Percentiles rank a stretch among this genome's conserved stretches.
These are phyloP conservation scores for Cranoglanis bouderius DNA, from an alignment of 2,113 vertebrate genomes.

Conservation along the genomic window DNA sequence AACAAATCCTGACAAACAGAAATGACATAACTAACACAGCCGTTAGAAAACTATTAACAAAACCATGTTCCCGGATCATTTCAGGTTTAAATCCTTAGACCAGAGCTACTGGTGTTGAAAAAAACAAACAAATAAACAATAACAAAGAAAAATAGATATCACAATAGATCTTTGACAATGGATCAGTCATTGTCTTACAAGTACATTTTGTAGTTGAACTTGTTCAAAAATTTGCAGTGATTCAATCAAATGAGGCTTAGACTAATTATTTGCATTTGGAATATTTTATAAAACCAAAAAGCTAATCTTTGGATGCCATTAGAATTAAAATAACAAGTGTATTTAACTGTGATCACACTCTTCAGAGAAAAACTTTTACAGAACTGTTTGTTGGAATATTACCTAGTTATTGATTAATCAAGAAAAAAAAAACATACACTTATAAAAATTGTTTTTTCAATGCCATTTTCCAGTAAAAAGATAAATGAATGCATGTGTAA, in stretches of 20 bases:
- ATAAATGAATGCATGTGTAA: background rate
- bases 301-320: background rate
- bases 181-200: background rate
- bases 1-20: constrained; percentile 31
- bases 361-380: background rate
- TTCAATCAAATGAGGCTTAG: background rate
- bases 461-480: background rate
- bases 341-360: background rate
- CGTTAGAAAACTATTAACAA: background rate
- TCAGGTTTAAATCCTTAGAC: background rate
- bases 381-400: background rate
- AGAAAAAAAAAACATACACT: background rate
- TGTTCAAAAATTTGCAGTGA: background rate
- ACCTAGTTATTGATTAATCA: background rate
- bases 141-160: background rate
- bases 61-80: background rate
- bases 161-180: background rate
- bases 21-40: constrained; percentile 1
- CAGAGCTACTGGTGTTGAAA: background rate
- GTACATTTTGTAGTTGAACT: background rate
- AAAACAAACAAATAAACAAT: background rate
- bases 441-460: background rate
- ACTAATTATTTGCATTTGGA: background rate
- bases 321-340: background rate
- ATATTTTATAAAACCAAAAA: background rate